These are phyloP conservation scores for Cryptocephalus primarius DNA, from an alignment of 2,888 invertebrate species.

Conservation along the genomic window DNA sequence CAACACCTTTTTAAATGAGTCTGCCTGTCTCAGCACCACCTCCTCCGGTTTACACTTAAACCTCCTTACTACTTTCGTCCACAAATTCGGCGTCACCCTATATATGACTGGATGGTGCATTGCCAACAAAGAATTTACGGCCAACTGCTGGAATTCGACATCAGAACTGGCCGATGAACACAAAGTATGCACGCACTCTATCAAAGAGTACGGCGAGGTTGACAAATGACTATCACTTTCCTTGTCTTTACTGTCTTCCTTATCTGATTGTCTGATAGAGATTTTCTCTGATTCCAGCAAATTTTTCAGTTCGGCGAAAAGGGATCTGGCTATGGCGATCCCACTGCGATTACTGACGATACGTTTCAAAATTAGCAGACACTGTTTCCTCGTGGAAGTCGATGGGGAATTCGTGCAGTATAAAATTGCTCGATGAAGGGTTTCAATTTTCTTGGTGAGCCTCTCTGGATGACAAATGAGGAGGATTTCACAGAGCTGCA, in stretches of 20 bases:
- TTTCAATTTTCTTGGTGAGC: conserved; percentile 50
- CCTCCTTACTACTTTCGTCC: conserved; percentile 53
- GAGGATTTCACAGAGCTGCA: conserved; percentile 61
- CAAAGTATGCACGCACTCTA: conserved; percentile 34
- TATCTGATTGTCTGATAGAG: conserved; percentile 20
- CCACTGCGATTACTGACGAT: conserved; percentile 47
- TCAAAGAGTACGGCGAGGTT: conserved; percentile 28
- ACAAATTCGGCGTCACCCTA: conserved; percentile 48
- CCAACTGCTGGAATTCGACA: conserved; percentile 43
- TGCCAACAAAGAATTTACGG: conserved; percentile 55
- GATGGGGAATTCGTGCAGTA: conserved; percentile 45
- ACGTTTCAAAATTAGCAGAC: conserved; percentile 47
- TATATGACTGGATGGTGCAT: conserved; percentile 66
- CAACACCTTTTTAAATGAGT: conserved; percentile 49
- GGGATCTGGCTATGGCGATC: conserved; percentile 48
- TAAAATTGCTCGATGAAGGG: conserved; percentile 61
- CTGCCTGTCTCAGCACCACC: conserved; percentile 48
- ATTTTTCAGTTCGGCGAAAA: conserved; percentile 55
- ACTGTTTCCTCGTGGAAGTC: conserved; percentile 50
- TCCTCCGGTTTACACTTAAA: conserved; percentile 47
- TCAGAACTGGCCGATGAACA: conserved; percentile 34
- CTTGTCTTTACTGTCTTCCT: conserved; percentile 30
- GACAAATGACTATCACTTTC: conserved; percentile 45
- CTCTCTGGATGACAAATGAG: conserved; percentile 58
- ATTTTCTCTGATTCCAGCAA: conserved; percentile 55